These are phyloP conservation scores for Teleopsis dalmanni DNA, from an alignment of 1,140 invertebrate genomes.

Conservation along the genomic window DNA sequence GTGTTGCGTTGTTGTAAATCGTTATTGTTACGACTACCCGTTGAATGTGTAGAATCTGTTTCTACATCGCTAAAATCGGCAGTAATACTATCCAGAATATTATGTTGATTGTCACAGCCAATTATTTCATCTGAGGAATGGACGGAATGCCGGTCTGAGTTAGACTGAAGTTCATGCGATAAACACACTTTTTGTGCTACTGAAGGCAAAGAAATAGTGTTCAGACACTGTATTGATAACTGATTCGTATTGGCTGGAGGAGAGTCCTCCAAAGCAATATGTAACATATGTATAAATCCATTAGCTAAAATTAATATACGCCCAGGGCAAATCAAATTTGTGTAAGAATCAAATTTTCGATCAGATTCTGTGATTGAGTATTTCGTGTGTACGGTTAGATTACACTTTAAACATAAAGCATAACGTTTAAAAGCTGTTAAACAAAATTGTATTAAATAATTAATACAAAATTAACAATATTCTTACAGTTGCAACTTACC, in stretches of 20 bases:
- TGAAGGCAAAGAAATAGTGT: not conserved
- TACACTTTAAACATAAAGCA: conserved; percentile 38
- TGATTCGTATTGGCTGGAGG: not conserved
- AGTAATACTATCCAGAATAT: conserved; percentile 38
- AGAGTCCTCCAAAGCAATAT: conserved; percentile 27
- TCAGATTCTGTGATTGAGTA: conserved; percentile 40
- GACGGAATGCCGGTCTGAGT: too few species aligned
- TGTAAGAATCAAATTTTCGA: conserved; percentile 33
- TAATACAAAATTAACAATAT: not conserved
- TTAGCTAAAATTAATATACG: conserved; percentile 39
- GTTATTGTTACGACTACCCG: conserved; percentile 12
- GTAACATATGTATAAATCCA: conserved; percentile 42
- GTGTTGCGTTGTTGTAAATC: conserved; percentile 15
- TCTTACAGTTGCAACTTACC: conserved; percentile 1
- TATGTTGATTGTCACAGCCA: conserved; percentile 29
- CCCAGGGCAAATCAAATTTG: conserved; percentile 40
- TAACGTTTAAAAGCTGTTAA: conserved; percentile 35
- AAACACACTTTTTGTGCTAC: too few species aligned
- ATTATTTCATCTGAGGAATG: conserved; percentile 7
- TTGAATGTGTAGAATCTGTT: conserved; percentile 26
- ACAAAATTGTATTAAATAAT: not conserved
- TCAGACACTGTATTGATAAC: not conserved
- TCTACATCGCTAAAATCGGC: conserved; percentile 42
- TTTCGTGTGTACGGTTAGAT: conserved; percentile 43
- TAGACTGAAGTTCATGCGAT: too few species aligned